These are phyloP conservation scores for Cecidostiba fungosa DNA, from an alignment of 2,888 invertebrate genomes.

Conservation along the genomic window DNA sequence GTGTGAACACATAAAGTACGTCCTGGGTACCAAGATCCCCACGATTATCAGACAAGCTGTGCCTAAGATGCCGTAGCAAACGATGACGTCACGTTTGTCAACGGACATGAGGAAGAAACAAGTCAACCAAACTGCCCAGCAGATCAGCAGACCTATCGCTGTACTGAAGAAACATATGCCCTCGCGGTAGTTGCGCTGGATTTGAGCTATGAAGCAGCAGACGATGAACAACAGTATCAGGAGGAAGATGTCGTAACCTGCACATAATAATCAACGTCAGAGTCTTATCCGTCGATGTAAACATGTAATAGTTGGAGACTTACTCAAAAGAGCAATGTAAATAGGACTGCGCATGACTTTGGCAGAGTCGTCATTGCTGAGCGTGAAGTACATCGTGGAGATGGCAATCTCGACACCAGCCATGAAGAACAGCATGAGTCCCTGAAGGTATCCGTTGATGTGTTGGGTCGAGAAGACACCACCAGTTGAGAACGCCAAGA, in stretches of 20 bases:
- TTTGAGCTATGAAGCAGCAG: constrained; percentile 84
- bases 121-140: constrained; percentile 82
- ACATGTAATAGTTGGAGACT: constrained; percentile 39
- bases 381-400: constrained; percentile 74
- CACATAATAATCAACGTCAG: constrained; percentile 66
- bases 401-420: constrained; percentile 82
- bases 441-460: constrained; percentile 86
- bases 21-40: constrained; percentile 86
- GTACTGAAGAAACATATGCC: constrained; percentile 82
- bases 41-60: constrained; percentile 85
- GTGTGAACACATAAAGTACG: constrained; percentile 86
- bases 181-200: constrained; percentile 86
- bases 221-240: constrained; percentile 82
- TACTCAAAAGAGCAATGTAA: constrained; percentile 80
- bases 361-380: constrained; percentile 73
- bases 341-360: constrained; percentile 76
- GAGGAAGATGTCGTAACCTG: constrained; percentile 85
- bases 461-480: constrained; percentile 86
- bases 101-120: constrained; percentile 83
- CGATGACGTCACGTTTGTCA: constrained; percentile 82
- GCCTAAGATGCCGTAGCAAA: constrained; percentile 84
- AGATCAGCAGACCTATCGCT: constrained; percentile 80
- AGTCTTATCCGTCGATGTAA: not conserved
- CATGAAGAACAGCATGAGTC: constrained; percentile 85
- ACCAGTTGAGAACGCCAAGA: constrained; percentile 86